A percentile compares a stretch with the other conserved stretches of the same genome.
Evolutionary conservation across 2,797 vertebrate genomes (phyloP).

Genomic region (Poliocrania exsul): DNA sequence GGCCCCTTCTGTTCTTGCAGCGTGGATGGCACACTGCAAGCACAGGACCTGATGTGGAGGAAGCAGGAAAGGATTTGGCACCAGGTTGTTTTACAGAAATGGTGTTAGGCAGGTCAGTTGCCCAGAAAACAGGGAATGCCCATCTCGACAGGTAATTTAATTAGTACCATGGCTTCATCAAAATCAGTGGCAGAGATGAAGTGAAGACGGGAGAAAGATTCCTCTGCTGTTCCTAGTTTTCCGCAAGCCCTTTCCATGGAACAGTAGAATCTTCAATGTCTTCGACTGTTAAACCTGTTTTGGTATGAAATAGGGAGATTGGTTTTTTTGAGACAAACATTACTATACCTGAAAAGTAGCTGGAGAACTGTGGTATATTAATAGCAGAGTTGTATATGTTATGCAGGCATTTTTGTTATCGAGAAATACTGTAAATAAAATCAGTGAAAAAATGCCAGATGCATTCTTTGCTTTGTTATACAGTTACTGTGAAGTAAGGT

Average conservation of each 20-base stretch:
- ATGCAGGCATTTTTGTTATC: fast-evolving
- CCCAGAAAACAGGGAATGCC: neutral
- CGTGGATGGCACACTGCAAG: neutral
- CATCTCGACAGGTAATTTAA: neutral
- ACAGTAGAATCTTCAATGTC: neutral
- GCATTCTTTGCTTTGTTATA: neutral
- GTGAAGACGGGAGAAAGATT: neutral
- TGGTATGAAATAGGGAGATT: neutral
- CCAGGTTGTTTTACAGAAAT: fast-evolving
- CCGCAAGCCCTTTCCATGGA: neutral
- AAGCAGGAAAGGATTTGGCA: neutral
- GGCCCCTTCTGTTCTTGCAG: neutral
- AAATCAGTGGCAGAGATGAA: neutral
- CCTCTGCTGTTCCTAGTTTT: neutral
- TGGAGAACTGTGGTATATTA: neutral
- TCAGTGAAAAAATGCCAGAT: neutral
- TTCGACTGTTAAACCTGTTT: neutral
- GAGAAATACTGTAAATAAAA: neutral
- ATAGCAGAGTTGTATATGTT: neutral
- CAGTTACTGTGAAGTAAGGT: neutral
- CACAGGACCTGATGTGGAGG: neutral
- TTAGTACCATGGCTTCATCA: neutral
- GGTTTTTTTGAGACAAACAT: neutral
- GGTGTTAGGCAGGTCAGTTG: neutral
- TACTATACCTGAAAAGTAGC: neutral